Evolutionary conservation across 2,113 vertebrate species (phyloP), one percentile per base, ranked within the genome.

Genomic region (Rhinoderma darwinii): DNA sequence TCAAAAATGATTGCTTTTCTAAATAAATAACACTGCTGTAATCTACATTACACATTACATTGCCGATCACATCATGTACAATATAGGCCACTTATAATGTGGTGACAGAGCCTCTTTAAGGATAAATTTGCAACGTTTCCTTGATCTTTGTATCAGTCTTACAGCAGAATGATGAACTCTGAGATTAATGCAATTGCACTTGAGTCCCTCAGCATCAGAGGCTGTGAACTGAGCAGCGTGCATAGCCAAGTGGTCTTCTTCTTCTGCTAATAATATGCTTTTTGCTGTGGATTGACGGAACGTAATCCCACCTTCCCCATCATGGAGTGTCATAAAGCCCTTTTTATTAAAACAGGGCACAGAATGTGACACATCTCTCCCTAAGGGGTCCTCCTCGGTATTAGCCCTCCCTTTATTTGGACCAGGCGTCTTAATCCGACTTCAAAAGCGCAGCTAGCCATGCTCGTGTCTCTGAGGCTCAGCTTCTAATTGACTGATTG

Each of bases 401-500:
- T 37, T 14, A 41, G 39, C 39, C 41, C 51, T 54, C 51, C 51
- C 1, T 25, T 59, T 14, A 11, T 61, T 12, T 82, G 39, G 43
- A 30, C 39, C 39, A 30, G n/a, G 39, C n/a, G 17, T 56, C 77
- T 37, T 39, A n/a, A 51, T 82, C 47, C 37, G 41, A 20, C 41
- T 35, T 83, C 41, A 72, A 83, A 72, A 39, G 82, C 18, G 25
- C 35, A 82, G 78, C 30, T 63, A 18, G 12, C 80, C 39, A n/a
- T 5, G 12, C 80, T 68, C 41, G 5, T 20, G 56, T 68, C 59
- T 27, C 54, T 25, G 0, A 56, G 32, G 18, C 22, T n/a, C 20
- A n/a, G 59, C 80, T 39, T 68, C 41, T 82, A 66, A 82, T 68
- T 68, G 80, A 82, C 79, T 63, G 39, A 59, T 47, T 54, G 8